A percentile compares a stretch with the other conserved stretches of the same genome.
These are phyloP conservation scores for Metopia argyrocephala DNA, from an alignment of 2,888 invertebrate species.

Conservation along the genomic window DNA sequence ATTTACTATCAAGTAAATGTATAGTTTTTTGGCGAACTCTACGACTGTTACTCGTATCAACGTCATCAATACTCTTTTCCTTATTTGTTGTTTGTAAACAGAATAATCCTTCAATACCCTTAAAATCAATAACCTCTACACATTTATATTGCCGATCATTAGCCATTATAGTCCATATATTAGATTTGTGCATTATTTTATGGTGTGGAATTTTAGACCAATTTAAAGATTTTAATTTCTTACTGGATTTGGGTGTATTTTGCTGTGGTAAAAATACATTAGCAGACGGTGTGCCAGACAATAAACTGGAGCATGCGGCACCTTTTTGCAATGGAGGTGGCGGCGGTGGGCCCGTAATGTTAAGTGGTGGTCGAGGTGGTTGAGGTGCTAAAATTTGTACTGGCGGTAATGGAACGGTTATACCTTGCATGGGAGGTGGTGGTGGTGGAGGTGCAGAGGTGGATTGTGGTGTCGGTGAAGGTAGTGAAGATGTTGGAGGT, in stretches of 20 bases:
- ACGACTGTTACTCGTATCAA: slow-evolving; percentile 76
- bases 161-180: slow-evolving; percentile 95
- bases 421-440: slow-evolving; percentile 74
- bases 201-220: slow-evolving; percentile 98
- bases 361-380: background rate
- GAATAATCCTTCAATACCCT: slow-evolving; percentile 94
- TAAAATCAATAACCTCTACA: slow-evolving; percentile 93
- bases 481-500: background rate
- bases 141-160: slow-evolving; percentile 90
- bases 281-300: slow-evolving; percentile 67
- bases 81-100: slow-evolving; percentile 87
- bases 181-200: slow-evolving; percentile 92
- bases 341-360: background rate
- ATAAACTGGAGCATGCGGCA: slow-evolving; percentile 61
- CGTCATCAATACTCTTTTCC: slow-evolving; percentile 78
- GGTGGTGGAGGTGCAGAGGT: slow-evolving; percentile 7
- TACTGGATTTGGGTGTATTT: slow-evolving; percentile 93
- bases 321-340: slow-evolving; percentile 2
- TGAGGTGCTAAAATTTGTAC: slow-evolving; percentile 21
- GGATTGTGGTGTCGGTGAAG: slow-evolving; percentile 59
- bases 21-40: slow-evolving; percentile 89
- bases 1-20: slow-evolving; percentile 92
- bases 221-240: slow-evolving; percentile 97
- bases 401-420: slow-evolving; percentile 64
- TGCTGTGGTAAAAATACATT: slow-evolving; percentile 88